Base-by-base conservation (phyloP, 2,888 invertebrate genomes). In the Tethea ocularis region DNA sequence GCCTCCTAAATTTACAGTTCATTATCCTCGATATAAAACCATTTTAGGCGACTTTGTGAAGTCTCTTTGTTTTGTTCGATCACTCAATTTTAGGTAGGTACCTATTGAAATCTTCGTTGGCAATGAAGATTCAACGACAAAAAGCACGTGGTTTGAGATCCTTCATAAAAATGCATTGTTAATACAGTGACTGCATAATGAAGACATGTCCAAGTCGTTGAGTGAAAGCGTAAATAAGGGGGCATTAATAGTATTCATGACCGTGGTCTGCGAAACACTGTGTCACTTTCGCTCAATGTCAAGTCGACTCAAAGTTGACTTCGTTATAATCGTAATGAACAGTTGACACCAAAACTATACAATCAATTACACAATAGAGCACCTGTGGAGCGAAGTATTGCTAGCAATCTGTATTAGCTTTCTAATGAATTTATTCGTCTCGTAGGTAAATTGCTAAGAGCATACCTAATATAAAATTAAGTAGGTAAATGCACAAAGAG, bases 151-250 rank as follows among this genome's bases (percentile, higher is more conserved):
- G 8, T 24, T 26, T n/a, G 17, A 53, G 33, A 17, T 24, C 7
- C n/a, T 22, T 8, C n/a, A 33, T 13, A 33, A 33, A 33, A 33
- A 54, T 24, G 33, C 33, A 26, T 46, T 46, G 6, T 20, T 10
- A 53, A 17, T 23, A 52, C 20, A 52, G 7, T 5, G 22, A 33
- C 13, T 22, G 20, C 10, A 36, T 29, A 53, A 29, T 53, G 10
- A 24, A 33, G 22, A 11, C 20, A 33, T 33, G 29, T 53, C 10
- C 20, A 29, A 17, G 33, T 53, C 20, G 63, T 20, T 62, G 65
- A 80, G 89, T 86, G 91, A 92, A 92, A 91, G 91, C 85, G 87
- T 83, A 82, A 84, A 87, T 85, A 81, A 86, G 74, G 67, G 69
- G 68, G 66, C 78, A 83, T 84, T 85, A 86, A 85, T 86, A 83